Base-by-base conservation (phyloP, 1,140 invertebrate genomes). In the Aethina tumida region DNA sequence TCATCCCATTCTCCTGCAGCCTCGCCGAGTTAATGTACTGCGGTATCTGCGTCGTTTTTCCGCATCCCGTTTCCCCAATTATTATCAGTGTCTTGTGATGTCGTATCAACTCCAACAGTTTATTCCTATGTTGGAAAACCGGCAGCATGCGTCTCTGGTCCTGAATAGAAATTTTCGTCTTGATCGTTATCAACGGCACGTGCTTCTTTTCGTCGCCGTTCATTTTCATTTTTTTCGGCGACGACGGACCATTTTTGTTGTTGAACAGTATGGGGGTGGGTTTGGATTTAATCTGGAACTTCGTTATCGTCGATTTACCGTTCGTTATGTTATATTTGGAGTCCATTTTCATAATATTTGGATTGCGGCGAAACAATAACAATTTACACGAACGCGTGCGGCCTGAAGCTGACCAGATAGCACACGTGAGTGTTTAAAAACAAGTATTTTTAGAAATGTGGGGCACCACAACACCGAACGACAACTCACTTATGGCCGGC, bases 1-100 rank as follows among this genome's bases (percentile, higher is more conserved):
- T 81, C 35, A 72, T 69, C 28, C 70, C 70, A 28, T 66, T 68
- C 32, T 60, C 65, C 13, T 70, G 60, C 16, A 79, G 50, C 15
- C 71, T 67, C 5, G 66, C 62, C 34, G 81, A 73, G 30, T 73
- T 65, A 5, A 88, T 65, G 45, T 78, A 74, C 60, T 90, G 87
- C 2, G 89, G 88, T 33, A 94, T 84, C 60, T 94, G 88, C 2
- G 89, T 94, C 1, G 86, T 92, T 66, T 93, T 95, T 1, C 86
- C 89, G 62, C 83, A 80, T 3, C 87, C 89, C 1, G 89, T 93
- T 63, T 93, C 89, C 5, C 87, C 88, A 50, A 94, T 80, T 9
- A 95, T 65, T 25, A 95, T 77, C 1, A 84, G 50, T 2, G 78
- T 83, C 21, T 66, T 64, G 43, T 73, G 51, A 28, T 62, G 63